A percentile compares a stretch with the other conserved stretches of the same genome.
phyloP scores from a whole-genome alignment of 2,797 vertebrate species.

The Nasua narica region DNA sequence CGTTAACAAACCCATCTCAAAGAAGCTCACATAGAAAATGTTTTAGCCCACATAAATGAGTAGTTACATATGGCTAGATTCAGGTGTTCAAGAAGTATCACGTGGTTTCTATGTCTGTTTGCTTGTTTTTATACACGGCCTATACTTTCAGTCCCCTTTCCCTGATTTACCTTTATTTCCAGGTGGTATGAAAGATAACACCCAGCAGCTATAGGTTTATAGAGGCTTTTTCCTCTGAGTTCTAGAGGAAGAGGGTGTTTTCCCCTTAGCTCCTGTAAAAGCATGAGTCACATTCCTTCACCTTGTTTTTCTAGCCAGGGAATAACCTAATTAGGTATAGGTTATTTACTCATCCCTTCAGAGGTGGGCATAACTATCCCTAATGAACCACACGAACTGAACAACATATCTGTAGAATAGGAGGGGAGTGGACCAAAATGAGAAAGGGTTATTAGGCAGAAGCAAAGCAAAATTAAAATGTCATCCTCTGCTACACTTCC shows the following conservation, averaged over 20 bases:
- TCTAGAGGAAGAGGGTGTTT: background rate
- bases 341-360: background rate
- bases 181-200: background rate
- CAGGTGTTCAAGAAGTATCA: background rate
- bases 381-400: background rate
- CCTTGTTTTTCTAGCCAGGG: background rate
- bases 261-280: background rate
- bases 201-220: background rate
- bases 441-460: background rate
- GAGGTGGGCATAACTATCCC: background rate
- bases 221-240: background rate
- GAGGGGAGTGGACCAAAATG: background rate
- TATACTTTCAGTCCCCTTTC: background rate
- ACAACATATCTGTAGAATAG: background rate
- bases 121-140: background rate
- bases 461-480: background rate
- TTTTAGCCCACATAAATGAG: background rate
- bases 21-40: background rate
- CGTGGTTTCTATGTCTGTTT: background rate
- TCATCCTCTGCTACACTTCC: background rate
- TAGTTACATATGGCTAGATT: background rate
- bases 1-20: background rate
- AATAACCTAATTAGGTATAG: background rate
- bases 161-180: background rate
- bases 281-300: background rate